Evolutionary conservation across 2,113 vertebrate species (phyloP).

Genomic region (Takifugu bimaculatus): DNA sequence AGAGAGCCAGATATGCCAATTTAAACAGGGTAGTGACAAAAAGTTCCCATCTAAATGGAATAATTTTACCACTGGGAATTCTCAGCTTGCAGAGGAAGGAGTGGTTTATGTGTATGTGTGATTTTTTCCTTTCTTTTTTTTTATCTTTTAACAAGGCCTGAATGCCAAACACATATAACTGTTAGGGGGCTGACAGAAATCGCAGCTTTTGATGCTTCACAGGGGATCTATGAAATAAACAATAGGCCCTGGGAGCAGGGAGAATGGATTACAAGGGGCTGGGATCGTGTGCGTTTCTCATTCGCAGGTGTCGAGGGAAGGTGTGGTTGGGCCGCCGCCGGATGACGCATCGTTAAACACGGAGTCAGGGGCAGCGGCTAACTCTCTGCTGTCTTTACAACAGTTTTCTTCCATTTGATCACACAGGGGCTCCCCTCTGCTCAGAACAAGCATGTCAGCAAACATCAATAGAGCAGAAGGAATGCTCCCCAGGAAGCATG

Average conservation of each 20-base stretch:
- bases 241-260: conserved; percentile 81
- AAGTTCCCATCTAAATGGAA: conserved; percentile 97
- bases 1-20: conserved; percentile 96
- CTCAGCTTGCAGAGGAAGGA: conserved; percentile 82
- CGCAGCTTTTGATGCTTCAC: conserved; percentile 93
- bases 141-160: conserved; percentile 91
- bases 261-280: conserved; percentile 87
- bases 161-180: conserved; percentile 96
- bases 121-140: conserved; percentile 61
- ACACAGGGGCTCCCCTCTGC: conserved; percentile 8
- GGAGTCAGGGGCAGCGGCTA: conserved; percentile 32
- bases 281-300: conserved; percentile 66
- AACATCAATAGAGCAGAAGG: conserved; percentile 25
- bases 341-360: conserved; percentile 71
- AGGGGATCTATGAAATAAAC: conserved; percentile 95
- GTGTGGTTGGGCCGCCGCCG: no score
- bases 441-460: not conserved
- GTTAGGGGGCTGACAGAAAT: conserved; percentile 86
- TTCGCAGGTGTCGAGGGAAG: conserved; percentile 21
- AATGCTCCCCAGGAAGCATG: conserved; percentile 41
- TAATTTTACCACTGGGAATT: conserved; percentile 98
- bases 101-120: conserved; percentile 65
- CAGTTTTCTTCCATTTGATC: not conserved
- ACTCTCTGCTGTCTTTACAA: conserved; percentile 26
- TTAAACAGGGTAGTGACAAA: conserved; percentile 96